Evolutionary conservation across 2,113 vertebrate species (phyloP).

Genomic region (Thryonomys swinderianus): DNA sequence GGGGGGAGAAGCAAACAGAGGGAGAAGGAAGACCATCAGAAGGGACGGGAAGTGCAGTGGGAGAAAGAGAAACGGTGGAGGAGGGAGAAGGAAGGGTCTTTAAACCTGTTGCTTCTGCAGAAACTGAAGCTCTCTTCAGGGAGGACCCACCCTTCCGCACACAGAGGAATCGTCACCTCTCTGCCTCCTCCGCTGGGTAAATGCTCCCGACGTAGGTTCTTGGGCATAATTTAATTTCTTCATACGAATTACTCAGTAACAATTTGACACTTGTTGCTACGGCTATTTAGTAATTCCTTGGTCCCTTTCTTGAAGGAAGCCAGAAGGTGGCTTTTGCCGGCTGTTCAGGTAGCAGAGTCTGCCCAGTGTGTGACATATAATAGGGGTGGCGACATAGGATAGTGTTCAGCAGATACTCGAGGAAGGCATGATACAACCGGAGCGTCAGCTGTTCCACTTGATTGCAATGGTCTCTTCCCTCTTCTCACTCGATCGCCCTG

Average conservation of each 20-base stretch:
- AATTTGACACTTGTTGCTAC: background rate
- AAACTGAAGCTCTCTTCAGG: background rate
- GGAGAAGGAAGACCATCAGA: background rate
- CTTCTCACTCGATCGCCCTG: background rate
- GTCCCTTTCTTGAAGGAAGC: background rate
- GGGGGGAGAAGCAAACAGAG: background rate
- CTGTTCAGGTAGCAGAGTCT: background rate
- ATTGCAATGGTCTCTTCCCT: background rate
- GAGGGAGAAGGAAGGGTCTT: background rate
- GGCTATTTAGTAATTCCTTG: background rate
- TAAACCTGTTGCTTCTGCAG: background rate
- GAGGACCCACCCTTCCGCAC: background rate
- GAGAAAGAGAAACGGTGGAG: background rate
- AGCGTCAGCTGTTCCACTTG: too few species aligned
- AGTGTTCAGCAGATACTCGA: background rate
- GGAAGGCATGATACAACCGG: too few species aligned
- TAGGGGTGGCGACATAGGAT: background rate
- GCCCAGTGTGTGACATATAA: background rate
- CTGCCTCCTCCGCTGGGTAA: background rate
- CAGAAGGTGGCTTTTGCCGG: background rate
- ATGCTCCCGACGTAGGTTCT: background rate
- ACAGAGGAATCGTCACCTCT: background rate
- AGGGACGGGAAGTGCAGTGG: too few species aligned
- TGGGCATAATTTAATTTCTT: background rate
- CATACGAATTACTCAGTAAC: background rate